These are phyloP conservation scores for Turritopsis dohrnii DNA, from an alignment of 30 jellyfish, hydroid and myxozoan genomes.

Conservation along the genomic window DNA sequence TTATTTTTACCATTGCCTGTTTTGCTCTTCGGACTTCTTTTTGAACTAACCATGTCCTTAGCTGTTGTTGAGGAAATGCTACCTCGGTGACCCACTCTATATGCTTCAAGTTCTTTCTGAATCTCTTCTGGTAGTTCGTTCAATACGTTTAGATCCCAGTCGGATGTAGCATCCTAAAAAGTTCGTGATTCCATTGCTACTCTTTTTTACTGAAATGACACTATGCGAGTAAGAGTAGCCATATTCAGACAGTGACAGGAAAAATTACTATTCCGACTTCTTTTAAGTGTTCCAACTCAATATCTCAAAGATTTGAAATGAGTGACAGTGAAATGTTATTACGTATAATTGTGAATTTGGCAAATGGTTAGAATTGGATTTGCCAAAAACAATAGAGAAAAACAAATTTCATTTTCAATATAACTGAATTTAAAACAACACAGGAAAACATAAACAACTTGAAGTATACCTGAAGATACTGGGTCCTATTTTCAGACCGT, in stretches of 20 bases:
- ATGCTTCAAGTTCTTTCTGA: constrained; percentile 14
- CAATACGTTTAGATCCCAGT: constrained; percentile 21
- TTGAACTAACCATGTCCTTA: background rate
- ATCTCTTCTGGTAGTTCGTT: constrained; percentile 25
- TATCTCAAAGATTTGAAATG: too few species aligned
- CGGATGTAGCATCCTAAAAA: constrained; percentile 4
- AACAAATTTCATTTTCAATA: too few species aligned
- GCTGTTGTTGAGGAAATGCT: background rate
- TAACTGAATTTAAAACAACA: too few species aligned
- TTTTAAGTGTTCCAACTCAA: too few species aligned
- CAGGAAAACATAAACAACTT: too few species aligned
- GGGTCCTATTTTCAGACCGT: background rate
- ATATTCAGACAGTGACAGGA: too few species aligned
- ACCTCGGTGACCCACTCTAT: background rate
- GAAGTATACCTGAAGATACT: background rate
- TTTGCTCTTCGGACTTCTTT: background rate
- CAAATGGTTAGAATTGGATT: too few species aligned
- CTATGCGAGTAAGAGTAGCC: too few species aligned
- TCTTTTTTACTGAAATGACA: background rate
- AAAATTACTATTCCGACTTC: too few species aligned
- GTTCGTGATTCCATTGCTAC: background rate
- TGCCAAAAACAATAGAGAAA: too few species aligned
- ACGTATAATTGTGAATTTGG: too few species aligned
- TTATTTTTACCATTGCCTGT: background rate
- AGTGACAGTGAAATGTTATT: too few species aligned